Percentiles rank a stretch among this genome's conserved stretches.
phyloP scores from a whole-genome alignment of 2,113 vertebrate species.

The Laticauda colubrina region DNA sequence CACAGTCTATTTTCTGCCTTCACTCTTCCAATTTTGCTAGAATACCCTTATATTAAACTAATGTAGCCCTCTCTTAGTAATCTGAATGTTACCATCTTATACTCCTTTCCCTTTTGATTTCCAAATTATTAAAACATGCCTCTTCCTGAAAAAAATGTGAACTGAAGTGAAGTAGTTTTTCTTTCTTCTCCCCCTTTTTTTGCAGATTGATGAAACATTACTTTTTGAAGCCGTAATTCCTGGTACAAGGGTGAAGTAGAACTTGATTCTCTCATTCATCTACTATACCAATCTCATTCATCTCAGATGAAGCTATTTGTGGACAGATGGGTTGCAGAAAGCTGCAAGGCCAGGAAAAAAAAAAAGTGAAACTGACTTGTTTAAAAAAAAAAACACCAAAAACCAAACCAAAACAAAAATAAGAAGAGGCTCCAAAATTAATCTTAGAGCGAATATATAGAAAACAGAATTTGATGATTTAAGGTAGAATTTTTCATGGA shows the following conservation, averaged over 20 bases:
- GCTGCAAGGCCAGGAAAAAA: neutral
- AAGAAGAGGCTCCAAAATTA: neutral
- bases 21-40: neutral
- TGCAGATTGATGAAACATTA: conserved; percentile 2
- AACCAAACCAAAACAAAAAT: neutral
- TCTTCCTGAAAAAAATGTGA: neutral
- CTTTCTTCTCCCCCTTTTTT: neutral
- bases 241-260: neutral
- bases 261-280: neutral
- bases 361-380: neutral
- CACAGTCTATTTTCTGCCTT: neutral
- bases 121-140: neutral
- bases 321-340: neutral
- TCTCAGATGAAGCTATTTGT: neutral
- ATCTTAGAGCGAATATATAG: neutral
- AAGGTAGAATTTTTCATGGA: neutral
- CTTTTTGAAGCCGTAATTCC: conserved; percentile 29
- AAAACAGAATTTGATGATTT: neutral
- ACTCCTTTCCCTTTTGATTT: neutral
- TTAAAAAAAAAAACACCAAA: neutral
- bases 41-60: neutral
- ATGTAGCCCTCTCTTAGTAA: neutral
- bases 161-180: neutral
- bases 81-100: neutral
- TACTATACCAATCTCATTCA: neutral